Conservation (phyloP, 1,140 invertebrate species). For the Ectropis grisescens region DNA sequence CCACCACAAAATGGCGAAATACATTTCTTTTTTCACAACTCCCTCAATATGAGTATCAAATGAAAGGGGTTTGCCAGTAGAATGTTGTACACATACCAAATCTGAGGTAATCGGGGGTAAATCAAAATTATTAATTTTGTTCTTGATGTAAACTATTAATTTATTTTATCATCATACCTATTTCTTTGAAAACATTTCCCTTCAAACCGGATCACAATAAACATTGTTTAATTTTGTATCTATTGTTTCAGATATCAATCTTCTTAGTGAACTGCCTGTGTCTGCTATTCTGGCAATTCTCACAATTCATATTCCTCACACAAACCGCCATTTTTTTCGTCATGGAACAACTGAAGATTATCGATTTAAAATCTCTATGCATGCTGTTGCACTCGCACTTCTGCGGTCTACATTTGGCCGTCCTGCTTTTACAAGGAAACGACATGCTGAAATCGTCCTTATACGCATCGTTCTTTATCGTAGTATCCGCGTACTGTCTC, state of each 20-base stretch:
- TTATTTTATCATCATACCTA: too few relatives aligned
- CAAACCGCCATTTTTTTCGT: constrained; percentile 76
- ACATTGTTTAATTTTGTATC: too few relatives aligned
- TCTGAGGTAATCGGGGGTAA: too few relatives aligned
- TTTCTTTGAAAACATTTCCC: too few relatives aligned
- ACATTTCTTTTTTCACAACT: too few relatives aligned
- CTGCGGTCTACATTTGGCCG: constrained; percentile 71
- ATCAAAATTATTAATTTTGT: too few relatives aligned
- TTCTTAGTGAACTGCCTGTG: constrained; percentile 54
- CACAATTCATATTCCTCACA: constrained; percentile 82
- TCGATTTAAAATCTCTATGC: constrained; percentile 65
- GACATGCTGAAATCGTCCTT: constrained; percentile 80
- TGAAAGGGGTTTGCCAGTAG: too few relatives aligned
- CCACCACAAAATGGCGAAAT: too few relatives aligned
- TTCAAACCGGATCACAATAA: too few relatives aligned
- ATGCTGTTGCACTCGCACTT: constrained; percentile 70
- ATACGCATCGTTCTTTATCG: constrained; percentile 63
- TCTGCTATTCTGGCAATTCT: constrained; percentile 81
- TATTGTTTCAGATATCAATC: constrained; percentile 46
- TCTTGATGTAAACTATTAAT: too few relatives aligned
- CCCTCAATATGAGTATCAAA: too few relatives aligned
- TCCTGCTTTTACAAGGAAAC: constrained; percentile 58
- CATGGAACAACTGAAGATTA: constrained; percentile 75
- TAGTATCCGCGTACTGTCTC: constrained; percentile 35
- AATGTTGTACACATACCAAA: too few relatives aligned